Percentiles rank a stretch among this genome's conserved stretches.
phyloP scores from a whole-genome alignment of 2,888 invertebrate species.

The Oeneis ivallda region DNA sequence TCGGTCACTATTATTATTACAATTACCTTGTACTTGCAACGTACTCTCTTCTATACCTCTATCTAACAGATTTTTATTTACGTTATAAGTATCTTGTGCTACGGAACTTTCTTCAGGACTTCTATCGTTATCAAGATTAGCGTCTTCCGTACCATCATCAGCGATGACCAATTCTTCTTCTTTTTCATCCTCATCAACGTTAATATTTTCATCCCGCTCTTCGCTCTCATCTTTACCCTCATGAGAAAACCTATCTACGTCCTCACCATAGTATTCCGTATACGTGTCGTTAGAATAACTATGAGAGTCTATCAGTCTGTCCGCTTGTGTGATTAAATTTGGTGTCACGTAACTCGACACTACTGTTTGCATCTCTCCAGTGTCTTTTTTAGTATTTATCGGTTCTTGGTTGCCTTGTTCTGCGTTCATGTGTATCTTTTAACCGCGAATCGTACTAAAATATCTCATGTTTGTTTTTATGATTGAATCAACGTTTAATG shows the following conservation, averaged over 20 bases:
- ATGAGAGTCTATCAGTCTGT: slow-evolving; percentile 51
- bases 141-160: slow-evolving; percentile 43
- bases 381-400: slow-evolving; percentile 42
- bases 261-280: slow-evolving; percentile 44
- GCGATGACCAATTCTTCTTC: slow-evolving; percentile 57
- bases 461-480: slow-evolving; percentile 78
- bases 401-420: slow-evolving; percentile 45
- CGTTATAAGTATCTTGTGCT: slow-evolving; percentile 25
- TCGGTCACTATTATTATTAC: slow-evolving; percentile 38
- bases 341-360: slow-evolving; percentile 60
- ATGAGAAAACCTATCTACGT: slow-evolving; percentile 55
- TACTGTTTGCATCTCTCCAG: slow-evolving; percentile 71
- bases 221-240: slow-evolving; percentile 49
- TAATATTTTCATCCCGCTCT: slow-evolving; percentile 55
- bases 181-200: slow-evolving; percentile 61
- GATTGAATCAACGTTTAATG: slow-evolving; percentile 72
- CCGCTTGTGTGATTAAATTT: slow-evolving; percentile 55
- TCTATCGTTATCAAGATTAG: slow-evolving; percentile 9
- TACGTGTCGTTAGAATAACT: slow-evolving; percentile 44
- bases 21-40: slow-evolving; percentile 24
- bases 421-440: slow-evolving; percentile 67
- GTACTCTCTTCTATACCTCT: slow-evolving; percentile 42
- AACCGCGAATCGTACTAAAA: slow-evolving; percentile 60
- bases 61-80: slow-evolving; percentile 29
- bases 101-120: slow-evolving; percentile 41